phyloP scores from a whole-genome alignment of 2,113 vertebrate genomes.

The Xerus inauris region DNA sequence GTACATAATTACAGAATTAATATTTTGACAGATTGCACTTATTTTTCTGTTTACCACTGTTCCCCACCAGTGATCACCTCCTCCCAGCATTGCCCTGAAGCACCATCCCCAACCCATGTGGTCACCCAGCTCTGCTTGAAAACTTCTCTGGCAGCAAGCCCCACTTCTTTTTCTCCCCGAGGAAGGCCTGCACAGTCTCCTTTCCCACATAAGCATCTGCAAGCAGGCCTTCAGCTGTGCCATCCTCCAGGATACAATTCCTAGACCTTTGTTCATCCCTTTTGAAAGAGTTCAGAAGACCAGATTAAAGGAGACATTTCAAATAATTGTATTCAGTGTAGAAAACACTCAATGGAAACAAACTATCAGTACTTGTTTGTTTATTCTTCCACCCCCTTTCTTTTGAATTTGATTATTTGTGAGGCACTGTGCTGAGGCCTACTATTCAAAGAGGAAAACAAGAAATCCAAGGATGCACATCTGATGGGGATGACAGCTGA shows the following conservation, averaged over 20 bases:
- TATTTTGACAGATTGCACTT: background rate
- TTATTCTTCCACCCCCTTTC: background rate
- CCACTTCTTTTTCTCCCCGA: background rate
- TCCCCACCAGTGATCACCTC: no score
- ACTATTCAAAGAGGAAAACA: background rate
- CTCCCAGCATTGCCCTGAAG: background rate
- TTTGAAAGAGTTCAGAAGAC: background rate
- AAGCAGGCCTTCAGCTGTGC: background rate
- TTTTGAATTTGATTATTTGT: background rate
- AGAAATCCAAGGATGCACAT: background rate
- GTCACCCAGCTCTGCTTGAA: background rate
- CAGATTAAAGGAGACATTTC: background rate
- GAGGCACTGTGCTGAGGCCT: background rate
- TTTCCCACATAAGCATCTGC: background rate
- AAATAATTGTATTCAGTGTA: background rate
- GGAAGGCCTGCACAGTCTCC: background rate
- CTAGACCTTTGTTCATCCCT: background rate
- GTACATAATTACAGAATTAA: background rate
- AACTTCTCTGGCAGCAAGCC: background rate
- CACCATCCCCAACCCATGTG: background rate
- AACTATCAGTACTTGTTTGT: background rate
- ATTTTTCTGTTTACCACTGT: background rate
- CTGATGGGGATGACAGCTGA: fast-evolving
- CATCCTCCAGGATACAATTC: background rate
- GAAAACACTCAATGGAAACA: background rate